Conservation (phyloP, 2,888 invertebrate genomes). For the Drosophila siamana region DNA sequence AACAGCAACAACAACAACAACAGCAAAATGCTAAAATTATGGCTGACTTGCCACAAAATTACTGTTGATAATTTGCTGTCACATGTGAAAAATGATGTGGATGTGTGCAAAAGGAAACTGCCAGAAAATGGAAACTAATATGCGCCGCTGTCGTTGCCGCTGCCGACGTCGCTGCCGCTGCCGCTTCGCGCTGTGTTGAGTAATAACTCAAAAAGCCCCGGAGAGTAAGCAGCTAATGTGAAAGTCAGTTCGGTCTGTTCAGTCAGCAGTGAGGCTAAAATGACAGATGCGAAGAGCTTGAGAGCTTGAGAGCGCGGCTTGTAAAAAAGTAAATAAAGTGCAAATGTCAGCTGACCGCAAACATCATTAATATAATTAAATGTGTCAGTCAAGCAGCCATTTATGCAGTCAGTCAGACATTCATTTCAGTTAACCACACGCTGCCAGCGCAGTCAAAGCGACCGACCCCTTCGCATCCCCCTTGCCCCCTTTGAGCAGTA, state of each 20-base stretch:
- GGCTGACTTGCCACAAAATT: conserved; percentile 54
- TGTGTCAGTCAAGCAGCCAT: conserved; percentile 81
- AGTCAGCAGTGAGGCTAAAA: conserved; percentile 51
- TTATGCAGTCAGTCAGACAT: conserved; percentile 72
- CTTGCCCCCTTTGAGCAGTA: conserved; percentile 11
- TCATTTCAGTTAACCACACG: conserved; percentile 72
- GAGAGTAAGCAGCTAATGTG: conserved; percentile 41
- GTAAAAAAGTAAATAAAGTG: conserved; percentile 74
- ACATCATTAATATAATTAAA: conserved; percentile 83
- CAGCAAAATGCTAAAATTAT: conserved; percentile 22
- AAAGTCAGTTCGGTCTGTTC: conserved; percentile 53
- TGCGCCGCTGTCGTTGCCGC: conserved; percentile 7
- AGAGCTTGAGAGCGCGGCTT: conserved; percentile 23
- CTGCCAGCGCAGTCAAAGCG: conserved; percentile 41
- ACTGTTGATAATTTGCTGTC: conserved; percentile 82
- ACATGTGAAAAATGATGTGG: conserved; percentile 72
- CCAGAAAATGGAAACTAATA: conserved; percentile 53
- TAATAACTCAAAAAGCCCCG: conserved; percentile 44
- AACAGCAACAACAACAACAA: neutral
- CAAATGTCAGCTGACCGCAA: conserved; percentile 84
- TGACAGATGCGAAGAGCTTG: conserved; percentile 47
- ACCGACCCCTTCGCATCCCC: neutral
- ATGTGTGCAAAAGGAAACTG: conserved; percentile 36
- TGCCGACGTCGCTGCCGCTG: no score
- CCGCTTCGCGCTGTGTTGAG: conserved; percentile 29